Conservation (phyloP, 2,888 invertebrate genomes). For the Mayetiola destructor region DNA sequence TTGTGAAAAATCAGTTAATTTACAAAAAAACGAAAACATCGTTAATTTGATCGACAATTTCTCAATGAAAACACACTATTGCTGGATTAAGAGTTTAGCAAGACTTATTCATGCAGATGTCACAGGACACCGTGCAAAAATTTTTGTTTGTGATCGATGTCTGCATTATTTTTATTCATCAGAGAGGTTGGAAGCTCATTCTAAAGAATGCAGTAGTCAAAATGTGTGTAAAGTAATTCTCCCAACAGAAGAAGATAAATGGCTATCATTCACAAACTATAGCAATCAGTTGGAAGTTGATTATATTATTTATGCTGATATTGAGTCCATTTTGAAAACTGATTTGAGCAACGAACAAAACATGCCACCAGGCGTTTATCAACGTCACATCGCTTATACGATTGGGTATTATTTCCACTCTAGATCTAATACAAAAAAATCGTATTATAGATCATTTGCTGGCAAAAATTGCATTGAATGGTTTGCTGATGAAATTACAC, state of each 20-base stretch:
- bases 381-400: not conserved
- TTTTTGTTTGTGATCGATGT: constrained; percentile 4
- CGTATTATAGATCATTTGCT: not conserved
- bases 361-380: not conserved
- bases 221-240: not conserved
- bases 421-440: not conserved
- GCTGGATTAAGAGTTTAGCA: constrained; percentile 2
- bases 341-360: not conserved
- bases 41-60: not conserved
- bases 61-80: not conserved
- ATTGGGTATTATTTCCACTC: not conserved
- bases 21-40: not conserved
- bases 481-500: not conserved
- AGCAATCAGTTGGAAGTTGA: not conserved
- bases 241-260: not conserved
- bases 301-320: constrained; percentile 13
- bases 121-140: not conserved
- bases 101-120: not conserved
- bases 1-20: not conserved
- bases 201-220: not conserved
- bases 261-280: not conserved
- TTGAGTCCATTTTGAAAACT: not conserved
- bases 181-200: not conserved
- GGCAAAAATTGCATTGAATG: not conserved
- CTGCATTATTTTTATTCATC: not conserved